Conservation (phyloP, 2,888 invertebrate genomes). For the Tigriopus californicus region DNA sequence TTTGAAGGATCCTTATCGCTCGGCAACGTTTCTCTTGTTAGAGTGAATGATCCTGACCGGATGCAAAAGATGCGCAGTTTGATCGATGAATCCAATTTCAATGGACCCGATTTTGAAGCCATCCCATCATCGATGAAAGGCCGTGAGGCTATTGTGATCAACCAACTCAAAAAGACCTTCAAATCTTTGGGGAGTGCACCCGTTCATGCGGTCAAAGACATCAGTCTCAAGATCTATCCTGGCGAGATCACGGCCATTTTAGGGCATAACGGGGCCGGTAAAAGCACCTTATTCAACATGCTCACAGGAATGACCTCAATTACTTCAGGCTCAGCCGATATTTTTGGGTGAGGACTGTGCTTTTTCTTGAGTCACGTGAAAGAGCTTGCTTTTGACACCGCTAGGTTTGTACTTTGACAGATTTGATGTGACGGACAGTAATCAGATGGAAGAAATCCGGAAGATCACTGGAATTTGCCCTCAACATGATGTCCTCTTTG, state of each 20-base stretch:
- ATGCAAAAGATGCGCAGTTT: too few relatives aligned
- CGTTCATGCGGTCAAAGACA: constrained; percentile 47
- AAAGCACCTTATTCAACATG: constrained; percentile 67
- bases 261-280: constrained; percentile 72
- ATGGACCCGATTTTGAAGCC: constrained; percentile 45
- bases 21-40: too few relatives aligned
- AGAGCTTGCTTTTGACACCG: too few relatives aligned
- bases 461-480: constrained; percentile 71
- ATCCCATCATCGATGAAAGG: constrained; percentile 39
- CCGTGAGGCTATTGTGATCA: constrained; percentile 41
- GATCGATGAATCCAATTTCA: constrained; percentile 46
- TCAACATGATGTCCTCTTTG: constrained; percentile 65
- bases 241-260: constrained; percentile 67
- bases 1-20: too few relatives aligned
- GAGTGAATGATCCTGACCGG: too few relatives aligned
- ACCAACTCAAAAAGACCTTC: constrained; percentile 51
- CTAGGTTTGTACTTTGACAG: neutral
- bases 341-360: constrained; percentile 22
- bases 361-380: too few relatives aligned
- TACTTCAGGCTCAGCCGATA: constrained; percentile 24
- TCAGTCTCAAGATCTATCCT: constrained; percentile 62
- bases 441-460: constrained; percentile 52
- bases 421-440: neutral
- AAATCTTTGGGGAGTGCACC: constrained; percentile 42
- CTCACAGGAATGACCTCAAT: constrained; percentile 41